phyloP scores from a whole-genome alignment of 2,113 vertebrate genomes.

The Tylochromis polylepis region DNA sequence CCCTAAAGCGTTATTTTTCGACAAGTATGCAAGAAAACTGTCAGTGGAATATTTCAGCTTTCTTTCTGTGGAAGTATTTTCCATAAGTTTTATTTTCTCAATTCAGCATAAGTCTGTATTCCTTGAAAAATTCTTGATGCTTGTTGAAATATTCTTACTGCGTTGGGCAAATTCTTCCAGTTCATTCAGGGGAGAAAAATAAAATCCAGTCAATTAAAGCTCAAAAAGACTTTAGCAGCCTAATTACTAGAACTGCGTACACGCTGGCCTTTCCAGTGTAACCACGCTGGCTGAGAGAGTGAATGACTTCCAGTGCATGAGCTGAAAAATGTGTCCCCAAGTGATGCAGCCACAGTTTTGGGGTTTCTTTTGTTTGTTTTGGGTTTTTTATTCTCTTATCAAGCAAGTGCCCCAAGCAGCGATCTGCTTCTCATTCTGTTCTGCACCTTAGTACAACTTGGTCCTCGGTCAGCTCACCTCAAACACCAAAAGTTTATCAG shows the following conservation, averaged over 20 bases:
- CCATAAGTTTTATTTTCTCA: neutral
- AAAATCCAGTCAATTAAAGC: neutral
- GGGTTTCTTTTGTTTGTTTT: too few species aligned
- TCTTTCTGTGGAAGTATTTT: neutral
- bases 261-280: neutral
- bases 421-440: constrained; percentile 2
- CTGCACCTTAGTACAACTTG: neutral
- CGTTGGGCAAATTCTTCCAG: neutral
- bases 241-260: neutral
- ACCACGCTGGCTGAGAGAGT: neutral
- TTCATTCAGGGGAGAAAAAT: neutral
- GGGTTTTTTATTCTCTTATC: neutral
- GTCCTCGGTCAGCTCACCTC: neutral
- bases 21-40: neutral
- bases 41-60: neutral
- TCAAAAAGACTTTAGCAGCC: neutral
- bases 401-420: neutral
- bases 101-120: neutral
- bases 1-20: rapidly evolving
- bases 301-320: constrained; percentile 19
- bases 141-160: neutral
- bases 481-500: constrained; percentile 24
- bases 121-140: neutral
- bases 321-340: neutral
- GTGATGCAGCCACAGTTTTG: neutral